Conservation (phyloP, 2,113 vertebrate genomes). For the Catharus bicknelli region DNA sequence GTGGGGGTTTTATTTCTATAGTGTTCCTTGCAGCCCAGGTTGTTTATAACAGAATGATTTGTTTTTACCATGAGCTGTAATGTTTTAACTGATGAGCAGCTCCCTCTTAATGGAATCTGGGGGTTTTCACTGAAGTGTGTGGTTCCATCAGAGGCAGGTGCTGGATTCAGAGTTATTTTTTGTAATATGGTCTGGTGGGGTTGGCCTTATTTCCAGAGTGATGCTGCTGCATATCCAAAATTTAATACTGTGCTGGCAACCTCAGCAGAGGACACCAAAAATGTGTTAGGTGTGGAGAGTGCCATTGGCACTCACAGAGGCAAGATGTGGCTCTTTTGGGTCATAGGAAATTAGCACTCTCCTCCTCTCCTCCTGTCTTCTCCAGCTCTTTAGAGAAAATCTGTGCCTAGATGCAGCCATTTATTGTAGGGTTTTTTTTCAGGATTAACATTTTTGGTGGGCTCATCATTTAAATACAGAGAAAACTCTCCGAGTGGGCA, state of each 20-base stretch:
- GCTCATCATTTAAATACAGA: constrained; percentile 12
- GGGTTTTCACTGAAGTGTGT: neutral
- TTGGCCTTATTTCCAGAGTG: neutral
- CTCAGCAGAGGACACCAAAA: neutral
- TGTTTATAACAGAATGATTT: constrained; percentile 21
- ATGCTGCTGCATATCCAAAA: neutral
- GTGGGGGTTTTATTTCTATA: neutral
- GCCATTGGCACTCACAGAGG: fast-evolving
- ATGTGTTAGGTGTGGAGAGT: fast-evolving
- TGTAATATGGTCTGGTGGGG: neutral
- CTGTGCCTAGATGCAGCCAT: neutral
- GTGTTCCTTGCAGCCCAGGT: neutral
- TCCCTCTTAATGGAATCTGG: neutral
- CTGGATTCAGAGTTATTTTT: neutral
- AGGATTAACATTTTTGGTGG: neutral
- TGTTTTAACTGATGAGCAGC: neutral
- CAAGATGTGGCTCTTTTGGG: neutral
- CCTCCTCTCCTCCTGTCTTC: neutral
- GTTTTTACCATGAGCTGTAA: neutral
- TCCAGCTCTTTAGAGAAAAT: neutral
- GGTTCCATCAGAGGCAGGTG: neutral
- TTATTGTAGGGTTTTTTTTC: neutral
- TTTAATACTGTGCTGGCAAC: neutral
- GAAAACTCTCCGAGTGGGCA: neutral
- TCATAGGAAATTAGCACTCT: neutral